Conservation (phyloP, 2,797 vertebrate genomes). For the Rhinella marina region DNA sequence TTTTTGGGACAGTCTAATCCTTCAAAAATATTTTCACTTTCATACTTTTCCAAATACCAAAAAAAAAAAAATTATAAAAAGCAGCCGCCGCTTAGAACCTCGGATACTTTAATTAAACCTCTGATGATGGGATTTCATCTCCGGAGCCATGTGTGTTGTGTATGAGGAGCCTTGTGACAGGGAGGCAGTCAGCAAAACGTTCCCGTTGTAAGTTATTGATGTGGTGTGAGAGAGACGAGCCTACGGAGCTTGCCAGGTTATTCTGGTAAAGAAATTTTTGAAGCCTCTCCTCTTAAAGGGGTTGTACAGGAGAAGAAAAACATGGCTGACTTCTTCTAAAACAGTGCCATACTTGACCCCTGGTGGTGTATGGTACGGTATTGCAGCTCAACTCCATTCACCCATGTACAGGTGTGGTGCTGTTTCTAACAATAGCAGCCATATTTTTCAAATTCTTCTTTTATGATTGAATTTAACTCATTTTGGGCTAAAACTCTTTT, state of each 20-base stretch:
- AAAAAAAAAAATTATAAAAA: conserved; percentile 25
- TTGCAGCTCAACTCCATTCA: too few species aligned
- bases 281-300: not conserved
- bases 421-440: too few species aligned
- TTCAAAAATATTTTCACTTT: conserved; percentile 58
- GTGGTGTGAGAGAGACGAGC: conserved; percentile 7
- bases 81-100: not conserved
- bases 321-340: not conserved
- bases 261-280: not conserved
- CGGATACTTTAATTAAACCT: conserved; percentile 50
- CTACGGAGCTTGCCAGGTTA: not conserved
- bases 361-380: too few species aligned
- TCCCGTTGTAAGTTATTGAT: conserved; percentile 13
- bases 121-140: conserved; percentile 3
- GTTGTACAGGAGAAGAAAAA: not conserved
- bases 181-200: conserved; percentile 10
- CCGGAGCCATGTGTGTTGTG: conserved; percentile 27
- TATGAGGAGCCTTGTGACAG: conserved; percentile 28
- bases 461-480: too few species aligned
- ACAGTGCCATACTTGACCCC: too few species aligned
- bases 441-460: too few species aligned
- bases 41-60: conserved; percentile 42
- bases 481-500: too few species aligned
- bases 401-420: too few species aligned
- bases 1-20: conserved; percentile 34